phyloP scores from a whole-genome alignment of 1,140 invertebrate species.

The Leptestheria dahalacensis region DNA sequence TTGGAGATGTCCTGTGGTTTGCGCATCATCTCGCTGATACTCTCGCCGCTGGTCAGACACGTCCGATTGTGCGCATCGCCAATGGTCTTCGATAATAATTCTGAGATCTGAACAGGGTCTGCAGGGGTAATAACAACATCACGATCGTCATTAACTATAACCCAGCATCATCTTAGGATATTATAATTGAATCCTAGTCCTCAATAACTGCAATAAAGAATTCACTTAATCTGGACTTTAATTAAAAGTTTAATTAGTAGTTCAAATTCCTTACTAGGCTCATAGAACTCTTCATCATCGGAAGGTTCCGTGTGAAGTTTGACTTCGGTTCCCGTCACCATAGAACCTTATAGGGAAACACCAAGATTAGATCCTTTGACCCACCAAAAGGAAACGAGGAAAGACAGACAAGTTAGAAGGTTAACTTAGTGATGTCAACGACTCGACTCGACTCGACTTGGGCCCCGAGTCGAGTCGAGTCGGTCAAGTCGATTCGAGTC shows the following conservation, averaged over 20 bases:
- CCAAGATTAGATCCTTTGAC: background rate
- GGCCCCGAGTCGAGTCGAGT: too few species aligned
- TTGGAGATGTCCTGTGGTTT: slow-evolving; percentile 66
- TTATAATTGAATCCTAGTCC: too few species aligned
- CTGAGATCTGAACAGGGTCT: slow-evolving; percentile 78
- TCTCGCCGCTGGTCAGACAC: slow-evolving; percentile 65
- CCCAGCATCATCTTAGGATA: too few species aligned
- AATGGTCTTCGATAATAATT: slow-evolving; percentile 77
- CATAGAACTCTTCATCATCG: slow-evolving; percentile 15
- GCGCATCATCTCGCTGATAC: slow-evolving; percentile 76
- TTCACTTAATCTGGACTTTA: background rate
- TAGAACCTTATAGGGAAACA: background rate
- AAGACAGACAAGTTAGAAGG: background rate
- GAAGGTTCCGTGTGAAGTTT: background rate
- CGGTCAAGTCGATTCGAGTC: too few species aligned
- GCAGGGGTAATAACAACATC: too few species aligned
- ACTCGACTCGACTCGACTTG: too few species aligned
- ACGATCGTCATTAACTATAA: too few species aligned
- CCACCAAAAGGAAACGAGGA: background rate
- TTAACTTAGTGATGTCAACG: too few species aligned
- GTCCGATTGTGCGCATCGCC: slow-evolving; percentile 83
- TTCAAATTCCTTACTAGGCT: slow-evolving; percentile 12
- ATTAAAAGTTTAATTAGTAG: background rate
- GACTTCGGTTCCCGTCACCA: background rate
- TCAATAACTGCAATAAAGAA: too few species aligned